These are phyloP conservation scores for Poeciliopsis turrubarensis DNA, from an alignment of 2,113 vertebrate species.

Conservation along the genomic window DNA sequence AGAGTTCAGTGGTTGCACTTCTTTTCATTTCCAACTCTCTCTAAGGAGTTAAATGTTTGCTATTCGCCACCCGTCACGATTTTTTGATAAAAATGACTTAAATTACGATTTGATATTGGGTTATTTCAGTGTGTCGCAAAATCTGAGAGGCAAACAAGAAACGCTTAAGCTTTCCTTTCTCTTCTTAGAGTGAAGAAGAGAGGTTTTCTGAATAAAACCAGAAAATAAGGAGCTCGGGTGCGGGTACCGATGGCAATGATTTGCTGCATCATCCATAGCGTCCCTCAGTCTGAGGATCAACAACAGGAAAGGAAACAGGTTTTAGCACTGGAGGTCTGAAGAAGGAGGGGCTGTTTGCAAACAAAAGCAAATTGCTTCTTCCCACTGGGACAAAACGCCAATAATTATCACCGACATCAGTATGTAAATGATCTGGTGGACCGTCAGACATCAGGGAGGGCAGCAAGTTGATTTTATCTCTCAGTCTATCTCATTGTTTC, in stretches of 20 bases:
- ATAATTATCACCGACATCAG: conserved; percentile 30
- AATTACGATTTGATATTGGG: background rate
- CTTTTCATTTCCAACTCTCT: conserved; percentile 21
- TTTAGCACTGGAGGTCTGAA: conserved; percentile 20
- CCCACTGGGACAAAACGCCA: conserved; percentile 32
- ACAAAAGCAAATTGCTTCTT: conserved; percentile 60
- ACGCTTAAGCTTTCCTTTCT: background rate
- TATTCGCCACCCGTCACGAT: background rate
- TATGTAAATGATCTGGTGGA: conserved; percentile 55
- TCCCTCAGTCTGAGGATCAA: background rate
- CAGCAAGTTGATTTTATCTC: conserved; percentile 50
- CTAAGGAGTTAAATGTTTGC: background rate
- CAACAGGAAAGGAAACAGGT: conserved; percentile 26
- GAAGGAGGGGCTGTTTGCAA: conserved; percentile 21
- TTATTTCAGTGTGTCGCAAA: background rate
- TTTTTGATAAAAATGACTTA: background rate
- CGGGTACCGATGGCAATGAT: background rate
- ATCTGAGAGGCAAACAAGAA: background rate
- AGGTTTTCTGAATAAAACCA: background rate
- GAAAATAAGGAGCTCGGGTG: background rate
- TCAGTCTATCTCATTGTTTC: conserved; percentile 39
- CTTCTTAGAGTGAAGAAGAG: background rate
- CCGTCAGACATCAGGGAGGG: conserved; percentile 30
- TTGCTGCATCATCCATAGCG: background rate
- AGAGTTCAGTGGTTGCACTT: conserved; percentile 45